Base-by-base conservation (phyloP, 1,140 invertebrate genomes). In the Helicoverpa zea region DNA sequence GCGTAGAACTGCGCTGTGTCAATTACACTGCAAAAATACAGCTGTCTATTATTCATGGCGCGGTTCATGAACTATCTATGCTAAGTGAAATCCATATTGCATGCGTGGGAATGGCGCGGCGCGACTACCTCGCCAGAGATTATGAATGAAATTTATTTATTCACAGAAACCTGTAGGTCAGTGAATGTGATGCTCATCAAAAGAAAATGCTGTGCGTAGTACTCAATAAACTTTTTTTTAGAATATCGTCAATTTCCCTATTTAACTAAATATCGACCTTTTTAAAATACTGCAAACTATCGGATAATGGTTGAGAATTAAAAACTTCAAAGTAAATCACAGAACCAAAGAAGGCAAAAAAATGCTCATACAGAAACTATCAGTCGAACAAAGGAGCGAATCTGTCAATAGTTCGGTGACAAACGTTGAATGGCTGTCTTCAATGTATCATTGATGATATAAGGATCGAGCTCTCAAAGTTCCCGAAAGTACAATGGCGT, bases 11-110 rank as follows among this genome's bases (percentile, higher is more conserved):
- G 82, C 84, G 81, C 79, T 77, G 87, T 88, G 93, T 94, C 93
- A 94, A 94, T 94, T 94, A 94, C 83, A 88, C 68, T 81, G 88
- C 80, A 88, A 92, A 93, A 91, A 92, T 92, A 91, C 87, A 91
- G 89, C 85, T 89, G 85, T 92, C 91, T 92, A 90, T 91, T 89
- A 92, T 86, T 92, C 87, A 91, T 86, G 75, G 56, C 63, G 74
- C 56, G 82, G 61, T 75, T 79, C 81, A 79, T 81, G 83, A 83
- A 79, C 80, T 86, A 85, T 86, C 79, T 77, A 35, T 75, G 82
- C 79, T 85, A 88, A 87, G 82, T 87, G 84, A 88, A 87, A 86
- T 77, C 70, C 86, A 88, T 89, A 86, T 88, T 82, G 84, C 81
- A 80, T 84, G 70, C 79, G 84, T 85, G 81, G 79, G 83, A 84